Evolutionary conservation across 2,888 invertebrate species (phyloP), one percentile per base, ranked within the genome.

Genomic region (Euplagia quadripunctaria): DNA sequence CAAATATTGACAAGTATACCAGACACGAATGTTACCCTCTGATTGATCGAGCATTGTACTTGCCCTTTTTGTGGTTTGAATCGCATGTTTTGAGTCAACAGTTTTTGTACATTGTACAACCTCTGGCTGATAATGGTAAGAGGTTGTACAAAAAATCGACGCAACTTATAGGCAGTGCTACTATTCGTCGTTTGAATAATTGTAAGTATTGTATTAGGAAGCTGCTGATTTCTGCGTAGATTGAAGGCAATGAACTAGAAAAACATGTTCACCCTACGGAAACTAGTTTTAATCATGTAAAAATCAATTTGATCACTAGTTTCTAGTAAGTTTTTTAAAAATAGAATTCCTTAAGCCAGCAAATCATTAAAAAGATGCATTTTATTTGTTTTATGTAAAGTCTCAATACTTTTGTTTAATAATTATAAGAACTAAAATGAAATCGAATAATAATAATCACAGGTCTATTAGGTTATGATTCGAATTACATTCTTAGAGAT

Each of bases 11-110:
- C 92, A 81, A 82, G 80, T 78, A 85, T 88, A 88, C 87, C 89
- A 86, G 86, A 85, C 91, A 90, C 91, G 90, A 91, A 91, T 91
- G 89, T 88, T 87, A 89, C 90, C 92, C 93, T 94, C 93, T 95
- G 95, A 95, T 95, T 95, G 95, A 95, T 95, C 91, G 93, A 82
- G 87, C 87, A 83, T 87, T 90, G 88, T 89, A 87, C 82, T 79
- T 85, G 81, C 75, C 80, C 75, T 71, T 81, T 82, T 87, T 83
- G 73, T 76, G 61, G 46, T 64, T 72, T 64, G 42, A 68, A 46
- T 72, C 52, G 64, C 64, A 46, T 67, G 68, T 68, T 68, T 68
- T 64, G 16, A n/a, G 41, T 64, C 55, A 51, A 52, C 17, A 51
- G 49, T 51, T 55, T 68, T 55, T 41, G 17, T 51, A 31, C 61